A percentile compares a stretch with the other conserved stretches of the same genome.
Evolutionary conservation across 2,797 vertebrate genomes (phyloP).

Genomic region (Sebastes glaucus): DNA sequence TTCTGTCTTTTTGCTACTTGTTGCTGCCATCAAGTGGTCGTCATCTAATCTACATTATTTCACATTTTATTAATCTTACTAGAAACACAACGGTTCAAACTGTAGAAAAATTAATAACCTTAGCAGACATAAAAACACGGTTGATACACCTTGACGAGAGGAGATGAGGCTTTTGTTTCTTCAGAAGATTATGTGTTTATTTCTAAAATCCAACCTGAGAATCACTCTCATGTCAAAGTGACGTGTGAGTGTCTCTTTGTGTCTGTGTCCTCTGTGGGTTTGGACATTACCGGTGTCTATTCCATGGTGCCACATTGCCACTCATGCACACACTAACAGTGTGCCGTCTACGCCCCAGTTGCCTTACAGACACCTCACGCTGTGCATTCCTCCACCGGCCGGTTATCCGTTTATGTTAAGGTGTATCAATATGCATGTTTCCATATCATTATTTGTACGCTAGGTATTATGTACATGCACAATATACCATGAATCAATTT

Average conservation of each 20-base stretch:
- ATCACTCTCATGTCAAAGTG: neutral
- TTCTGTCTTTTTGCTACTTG: neutral
- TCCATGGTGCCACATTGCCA: slow-evolving; percentile 53
- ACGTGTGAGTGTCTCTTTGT: neutral
- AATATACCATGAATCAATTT: too few relatives aligned
- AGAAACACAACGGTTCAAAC: neutral
- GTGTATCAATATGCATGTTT: too few relatives aligned
- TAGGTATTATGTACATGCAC: too few relatives aligned
- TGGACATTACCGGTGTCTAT: slow-evolving; percentile 19
- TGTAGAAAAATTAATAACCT: neutral
- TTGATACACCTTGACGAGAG: slow-evolving; percentile 65
- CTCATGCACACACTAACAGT: slow-evolving; percentile 16
- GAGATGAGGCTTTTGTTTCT: neutral
- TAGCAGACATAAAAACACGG: neutral
- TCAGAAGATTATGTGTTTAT: neutral
- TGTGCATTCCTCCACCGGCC: slow-evolving; percentile 34
- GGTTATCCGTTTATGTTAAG: slow-evolving; percentile 21
- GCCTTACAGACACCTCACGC: slow-evolving; percentile 66
- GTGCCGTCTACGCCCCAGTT: slow-evolving; percentile 48
- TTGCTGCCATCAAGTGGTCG: slow-evolving; percentile 36
- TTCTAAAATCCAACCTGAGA: slow-evolving; percentile 30
- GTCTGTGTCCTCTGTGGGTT: slow-evolving; percentile 2
- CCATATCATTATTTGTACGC: neutral
- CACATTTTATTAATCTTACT: neutral
- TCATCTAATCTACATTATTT: neutral